phyloP scores from a whole-genome alignment of 2,113 vertebrate species.

The Stomatorhinus ivindoensis region DNA sequence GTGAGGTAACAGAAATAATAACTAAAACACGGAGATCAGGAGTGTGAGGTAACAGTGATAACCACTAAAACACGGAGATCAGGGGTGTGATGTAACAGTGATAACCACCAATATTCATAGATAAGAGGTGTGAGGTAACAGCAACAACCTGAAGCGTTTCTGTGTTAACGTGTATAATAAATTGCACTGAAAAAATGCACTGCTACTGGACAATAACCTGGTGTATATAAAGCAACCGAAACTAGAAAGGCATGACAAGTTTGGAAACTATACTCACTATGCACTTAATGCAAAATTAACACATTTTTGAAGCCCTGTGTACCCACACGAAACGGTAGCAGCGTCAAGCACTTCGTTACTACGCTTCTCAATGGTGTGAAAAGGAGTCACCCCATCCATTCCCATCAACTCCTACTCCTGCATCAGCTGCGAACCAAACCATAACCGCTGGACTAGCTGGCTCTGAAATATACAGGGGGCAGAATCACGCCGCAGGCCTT shows the following conservation, averaged over 20 bases:
- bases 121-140: too few species aligned
- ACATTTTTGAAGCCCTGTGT: slow-evolving; percentile 11
- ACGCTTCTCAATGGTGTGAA: background rate
- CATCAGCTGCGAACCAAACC: background rate
- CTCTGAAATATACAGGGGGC: background rate
- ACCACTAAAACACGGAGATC: too few species aligned
- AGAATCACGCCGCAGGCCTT: slow-evolving; percentile 14
- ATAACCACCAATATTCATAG: too few species aligned
- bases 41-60: too few species aligned
- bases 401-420: slow-evolving; percentile 21
- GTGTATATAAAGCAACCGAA: background rate
- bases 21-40: too few species aligned
- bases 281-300: slow-evolving; percentile 17
- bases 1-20: too few species aligned
- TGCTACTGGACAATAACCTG: background rate
- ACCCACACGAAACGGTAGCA: slow-evolving; percentile 17
- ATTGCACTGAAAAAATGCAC: background rate
- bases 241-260: slow-evolving; percentile 7
- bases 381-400: background rate
- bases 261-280: slow-evolving; percentile 18
- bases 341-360: slow-evolving; percentile 8
- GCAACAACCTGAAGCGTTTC: background rate
- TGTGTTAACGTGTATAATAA: background rate
- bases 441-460: background rate
- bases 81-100: too few species aligned